phyloP scores from a whole-genome alignment of 1,140 invertebrate species.

The Pararge aegeria region DNA sequence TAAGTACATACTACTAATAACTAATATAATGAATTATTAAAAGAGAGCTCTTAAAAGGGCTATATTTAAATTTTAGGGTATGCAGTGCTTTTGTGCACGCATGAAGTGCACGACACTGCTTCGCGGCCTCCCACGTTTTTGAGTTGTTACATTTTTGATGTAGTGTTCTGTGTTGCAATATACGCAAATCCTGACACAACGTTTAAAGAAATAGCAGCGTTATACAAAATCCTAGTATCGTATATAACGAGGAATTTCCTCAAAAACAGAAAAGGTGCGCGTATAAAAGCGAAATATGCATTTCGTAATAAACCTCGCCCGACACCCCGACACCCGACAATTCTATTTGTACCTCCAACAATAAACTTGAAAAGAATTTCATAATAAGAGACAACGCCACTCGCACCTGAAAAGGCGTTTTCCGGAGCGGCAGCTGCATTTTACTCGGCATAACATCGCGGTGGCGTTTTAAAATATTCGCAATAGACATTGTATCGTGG shows the following conservation, averaged over 20 bases:
- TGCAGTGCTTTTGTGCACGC: no score
- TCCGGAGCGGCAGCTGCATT: neutral
- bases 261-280: neutral
- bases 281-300: slow-evolving; percentile 2
- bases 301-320: slow-evolving; percentile 19
- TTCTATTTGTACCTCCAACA: slow-evolving; percentile 17
- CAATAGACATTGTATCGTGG: slow-evolving; percentile 1
- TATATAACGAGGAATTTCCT: slow-evolving; percentile 6
- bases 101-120: no score
- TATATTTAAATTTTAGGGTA: no score
- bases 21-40: no score
- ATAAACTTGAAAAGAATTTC: slow-evolving; percentile 31
- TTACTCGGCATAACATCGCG: neutral
- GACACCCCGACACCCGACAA: slow-evolving; percentile 19
- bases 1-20: no score
- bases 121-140: no score
- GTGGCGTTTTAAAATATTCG: slow-evolving; percentile 1
- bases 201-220: no score
- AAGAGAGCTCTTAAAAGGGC: no score
- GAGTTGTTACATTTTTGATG: no score
- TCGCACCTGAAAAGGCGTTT: slow-evolving; percentile 26
- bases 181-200: no score
- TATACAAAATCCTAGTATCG: no score
- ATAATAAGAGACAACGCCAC: slow-evolving; percentile 23
- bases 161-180: no score